Conservation (phyloP, 2,888 invertebrate species). For the Idaea aversata region DNA sequence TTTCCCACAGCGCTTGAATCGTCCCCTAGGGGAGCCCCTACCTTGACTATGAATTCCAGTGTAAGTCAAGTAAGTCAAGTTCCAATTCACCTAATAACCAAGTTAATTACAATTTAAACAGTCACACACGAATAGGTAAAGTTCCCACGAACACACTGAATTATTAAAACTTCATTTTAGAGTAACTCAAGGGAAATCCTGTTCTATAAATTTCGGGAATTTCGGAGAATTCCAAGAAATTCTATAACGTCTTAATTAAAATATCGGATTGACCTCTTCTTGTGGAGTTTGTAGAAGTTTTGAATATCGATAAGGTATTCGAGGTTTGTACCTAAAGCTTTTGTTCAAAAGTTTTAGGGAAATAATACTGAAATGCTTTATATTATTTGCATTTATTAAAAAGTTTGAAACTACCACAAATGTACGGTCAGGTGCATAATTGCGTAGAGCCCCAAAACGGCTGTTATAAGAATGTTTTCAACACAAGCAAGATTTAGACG, state of each 20-base stretch:
- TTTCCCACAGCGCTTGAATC: too few relatives aligned
- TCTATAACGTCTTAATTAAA: conserved; percentile 28
- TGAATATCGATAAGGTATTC: conserved; percentile 3
- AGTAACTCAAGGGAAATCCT: conserved; percentile 2
- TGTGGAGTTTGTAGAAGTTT: conserved; percentile 12
- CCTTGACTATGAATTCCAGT: too few relatives aligned
- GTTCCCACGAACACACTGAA: conserved; percentile 14
- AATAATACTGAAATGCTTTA: not conserved
- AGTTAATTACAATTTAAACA: conserved; percentile 12
- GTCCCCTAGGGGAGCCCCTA: too few relatives aligned
- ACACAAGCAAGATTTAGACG: too few relatives aligned
- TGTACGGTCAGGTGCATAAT: too few relatives aligned
- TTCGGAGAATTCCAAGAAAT: conserved; percentile 11
- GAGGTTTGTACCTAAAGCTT: not conserved
- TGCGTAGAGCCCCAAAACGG: too few relatives aligned
- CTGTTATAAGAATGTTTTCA: too few relatives aligned
- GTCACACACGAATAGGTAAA: not conserved
- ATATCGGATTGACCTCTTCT: conserved; percentile 16
- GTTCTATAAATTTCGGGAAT: not conserved
- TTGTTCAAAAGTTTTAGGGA: not conserved
- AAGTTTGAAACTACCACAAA: too few relatives aligned
- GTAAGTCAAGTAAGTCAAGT: not conserved
- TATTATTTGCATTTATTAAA: not conserved
- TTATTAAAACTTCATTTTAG: conserved; percentile 33
- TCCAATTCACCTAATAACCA: not conserved